Percentiles rank a stretch among this genome's conserved stretches.
phyloP scores from a whole-genome alignment of 2,888 invertebrate species.

The Xylota segnis region DNA sequence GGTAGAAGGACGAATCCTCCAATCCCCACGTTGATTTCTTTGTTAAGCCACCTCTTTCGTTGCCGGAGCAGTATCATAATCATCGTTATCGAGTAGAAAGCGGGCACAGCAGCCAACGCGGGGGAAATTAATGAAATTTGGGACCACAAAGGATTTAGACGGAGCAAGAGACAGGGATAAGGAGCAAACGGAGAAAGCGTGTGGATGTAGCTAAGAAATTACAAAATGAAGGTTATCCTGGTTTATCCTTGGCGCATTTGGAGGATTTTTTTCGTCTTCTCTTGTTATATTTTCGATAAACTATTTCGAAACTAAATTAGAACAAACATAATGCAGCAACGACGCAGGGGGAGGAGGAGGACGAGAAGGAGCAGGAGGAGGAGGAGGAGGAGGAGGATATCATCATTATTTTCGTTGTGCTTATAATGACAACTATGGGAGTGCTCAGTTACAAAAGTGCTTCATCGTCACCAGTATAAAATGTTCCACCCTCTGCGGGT shows the following conservation, averaged over 20 bases:
- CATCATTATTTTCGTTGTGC: conserved; percentile 59
- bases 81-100: conserved; percentile 25
- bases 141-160: conserved; percentile 14
- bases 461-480: conserved; percentile 49
- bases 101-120: not conserved
- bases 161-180: too few relatives aligned
- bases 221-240: conserved; percentile 15
- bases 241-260: conserved; percentile 1
- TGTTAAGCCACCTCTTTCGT: conserved; percentile 7
- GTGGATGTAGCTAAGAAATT: conserved; percentile 15
- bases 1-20: not conserved
- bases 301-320: conserved; percentile 5
- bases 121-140: conserved; percentile 39
- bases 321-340: too few relatives aligned
- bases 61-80: conserved; percentile 26
- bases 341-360: too few relatives aligned
- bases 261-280: not conserved
- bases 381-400: conserved; percentile 30
- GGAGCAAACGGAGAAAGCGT: not conserved
- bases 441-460: conserved; percentile 57
- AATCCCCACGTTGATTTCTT: not conserved
- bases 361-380: too few relatives aligned
- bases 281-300: not conserved
- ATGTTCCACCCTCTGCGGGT: not conserved
- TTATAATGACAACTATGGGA: conserved; percentile 54